phyloP scores from a whole-genome alignment of 2,888 invertebrate genomes.

The Hypomecis punctinalis region DNA sequence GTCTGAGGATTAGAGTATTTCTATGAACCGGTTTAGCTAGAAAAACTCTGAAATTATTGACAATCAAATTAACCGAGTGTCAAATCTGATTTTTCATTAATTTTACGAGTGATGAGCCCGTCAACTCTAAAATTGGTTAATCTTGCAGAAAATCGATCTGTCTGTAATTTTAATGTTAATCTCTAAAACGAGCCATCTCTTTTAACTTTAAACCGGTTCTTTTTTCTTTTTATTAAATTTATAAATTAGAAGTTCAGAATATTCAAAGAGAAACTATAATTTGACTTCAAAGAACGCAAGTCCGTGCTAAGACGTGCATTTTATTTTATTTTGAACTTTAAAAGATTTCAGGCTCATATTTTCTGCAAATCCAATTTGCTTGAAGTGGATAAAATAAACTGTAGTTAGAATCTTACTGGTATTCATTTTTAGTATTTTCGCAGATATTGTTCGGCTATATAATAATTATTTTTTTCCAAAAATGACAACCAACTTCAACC shows the following conservation, averaged over 20 bases:
- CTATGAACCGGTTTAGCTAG: too few relatives aligned
- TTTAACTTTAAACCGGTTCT: neutral
- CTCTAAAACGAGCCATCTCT: neutral
- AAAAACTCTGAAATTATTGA: too few relatives aligned
- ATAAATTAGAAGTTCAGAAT: conserved; percentile 16
- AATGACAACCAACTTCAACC: too few relatives aligned
- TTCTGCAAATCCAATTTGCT: conserved; percentile 54
- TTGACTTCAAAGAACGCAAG: conserved; percentile 40
- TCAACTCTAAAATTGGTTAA: conserved; percentile 5
- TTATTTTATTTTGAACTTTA: conserved; percentile 47
- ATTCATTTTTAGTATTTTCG: too few relatives aligned
- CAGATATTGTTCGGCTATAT: too few relatives aligned
- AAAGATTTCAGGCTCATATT: conserved; percentile 54
- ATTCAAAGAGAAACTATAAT: conserved; percentile 47
- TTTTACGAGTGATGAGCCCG: neutral
- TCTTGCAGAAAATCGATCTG: conserved; percentile 17
- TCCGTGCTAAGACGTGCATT: conserved; percentile 44
- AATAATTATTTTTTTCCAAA: too few relatives aligned
- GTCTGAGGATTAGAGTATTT: too few relatives aligned
- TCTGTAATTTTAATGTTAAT: conserved; percentile 1
- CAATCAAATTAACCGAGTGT: too few relatives aligned
- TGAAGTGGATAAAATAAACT: conserved; percentile 48
- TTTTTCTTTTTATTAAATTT: neutral
- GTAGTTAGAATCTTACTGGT: conserved; percentile 8
- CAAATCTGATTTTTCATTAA: too few relatives aligned